Evolutionary conservation across 2,888 invertebrate genomes (phyloP).

Genomic region (Pyralis farinalis): DNA sequence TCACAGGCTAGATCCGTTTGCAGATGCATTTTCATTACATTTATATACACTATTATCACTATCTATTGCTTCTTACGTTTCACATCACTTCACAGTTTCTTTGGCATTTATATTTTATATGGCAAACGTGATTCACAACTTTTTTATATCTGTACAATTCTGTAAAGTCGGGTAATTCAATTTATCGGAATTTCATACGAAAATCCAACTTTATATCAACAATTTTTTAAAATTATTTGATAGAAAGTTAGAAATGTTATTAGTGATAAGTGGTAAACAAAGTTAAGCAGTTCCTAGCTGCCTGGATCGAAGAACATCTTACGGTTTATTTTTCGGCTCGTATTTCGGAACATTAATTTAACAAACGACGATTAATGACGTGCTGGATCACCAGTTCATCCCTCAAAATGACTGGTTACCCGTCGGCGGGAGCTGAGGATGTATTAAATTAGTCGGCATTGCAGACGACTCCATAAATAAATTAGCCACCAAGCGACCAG

Average conservation of each 20-base stretch:
- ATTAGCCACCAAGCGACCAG: neutral
- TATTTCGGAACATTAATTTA: no score
- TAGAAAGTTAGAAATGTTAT: no score
- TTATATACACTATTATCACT: slow-evolving; percentile 16
- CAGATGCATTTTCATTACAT: slow-evolving; percentile 64
- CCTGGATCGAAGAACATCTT: no score
- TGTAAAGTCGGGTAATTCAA: neutral
- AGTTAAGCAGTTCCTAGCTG: no score
- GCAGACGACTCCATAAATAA: neutral
- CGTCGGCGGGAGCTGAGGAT: neutral
- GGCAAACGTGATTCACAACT: slow-evolving; percentile 8
- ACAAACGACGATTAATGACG: no score
- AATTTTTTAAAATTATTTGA: no score
- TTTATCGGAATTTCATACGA: no score
- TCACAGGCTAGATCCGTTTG: slow-evolving; percentile 65
- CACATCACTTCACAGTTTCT: slow-evolving; percentile 14
- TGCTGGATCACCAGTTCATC: no score
- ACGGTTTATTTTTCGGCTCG: no score
- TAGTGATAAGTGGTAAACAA: no score
- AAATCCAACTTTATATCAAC: no score
- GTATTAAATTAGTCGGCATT: neutral
- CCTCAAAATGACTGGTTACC: no score
- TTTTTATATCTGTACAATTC: slow-evolving; percentile 2
- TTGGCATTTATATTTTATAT: slow-evolving; percentile 14
- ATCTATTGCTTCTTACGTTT: slow-evolving; percentile 15